Conservation (phyloP, 2,888 invertebrate species). For the Mycogona germanica region DNA sequence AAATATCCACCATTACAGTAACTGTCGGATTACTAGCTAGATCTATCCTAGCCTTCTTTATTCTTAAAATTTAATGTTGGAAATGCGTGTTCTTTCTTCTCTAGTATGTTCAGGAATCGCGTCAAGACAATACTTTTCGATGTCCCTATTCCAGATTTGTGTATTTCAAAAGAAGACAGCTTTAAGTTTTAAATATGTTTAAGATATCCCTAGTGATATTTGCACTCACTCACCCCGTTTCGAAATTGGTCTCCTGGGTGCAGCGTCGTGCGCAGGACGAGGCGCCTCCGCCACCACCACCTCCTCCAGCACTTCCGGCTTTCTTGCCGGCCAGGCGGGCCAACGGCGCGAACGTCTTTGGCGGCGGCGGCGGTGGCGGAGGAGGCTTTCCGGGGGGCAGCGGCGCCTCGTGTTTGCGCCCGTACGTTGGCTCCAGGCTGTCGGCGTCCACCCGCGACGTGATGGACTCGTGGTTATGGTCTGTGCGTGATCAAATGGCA, state of each 20-base stretch:
- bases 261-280: no score
- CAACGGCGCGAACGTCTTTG: background rate
- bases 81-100: no score
- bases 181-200: background rate
- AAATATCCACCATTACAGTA: no score
- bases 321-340: background rate
- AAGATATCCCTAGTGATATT: background rate
- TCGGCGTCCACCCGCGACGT: slow-evolving; percentile 17
- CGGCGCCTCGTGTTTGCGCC: slow-evolving; percentile 2
- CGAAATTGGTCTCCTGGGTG: background rate
- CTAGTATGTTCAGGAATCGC: no score
- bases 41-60: no score
- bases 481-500: no score
- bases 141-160: no score
- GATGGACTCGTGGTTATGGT: background rate
- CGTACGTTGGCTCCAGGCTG: slow-evolving; percentile 16
- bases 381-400: background rate
- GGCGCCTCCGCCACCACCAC: background rate
- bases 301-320: background rate
- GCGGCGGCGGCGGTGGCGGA: slow-evolving; percentile 10
- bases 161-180: no score
- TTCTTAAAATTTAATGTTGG: no score
- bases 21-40: no score
- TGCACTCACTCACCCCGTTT: background rate
- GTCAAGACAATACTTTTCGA: no score